Conservation (phyloP, 2,797 vertebrate species). For the Gymnoscopelus microlampas region DNA sequence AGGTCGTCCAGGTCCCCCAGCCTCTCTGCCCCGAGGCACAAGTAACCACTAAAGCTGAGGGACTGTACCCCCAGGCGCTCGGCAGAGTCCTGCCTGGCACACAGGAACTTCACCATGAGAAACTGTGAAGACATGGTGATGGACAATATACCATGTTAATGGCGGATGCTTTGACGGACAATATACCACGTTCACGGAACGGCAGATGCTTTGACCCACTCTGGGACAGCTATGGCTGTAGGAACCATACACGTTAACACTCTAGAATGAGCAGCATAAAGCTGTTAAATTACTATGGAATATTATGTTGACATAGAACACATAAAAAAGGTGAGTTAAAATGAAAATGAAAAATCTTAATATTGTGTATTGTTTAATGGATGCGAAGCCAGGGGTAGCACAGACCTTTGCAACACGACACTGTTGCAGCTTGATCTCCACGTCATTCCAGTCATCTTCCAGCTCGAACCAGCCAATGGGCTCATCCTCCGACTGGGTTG, state of each 20-base stretch:
- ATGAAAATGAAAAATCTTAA: background rate
- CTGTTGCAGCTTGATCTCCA: slow-evolving; percentile 92
- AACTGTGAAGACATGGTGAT: slow-evolving; percentile 78
- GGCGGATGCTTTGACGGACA: background rate
- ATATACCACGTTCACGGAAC: too few species aligned
- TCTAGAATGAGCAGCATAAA: too few species aligned
- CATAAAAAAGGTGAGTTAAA: background rate
- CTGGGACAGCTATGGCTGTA: too few species aligned
- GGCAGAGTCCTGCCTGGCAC: slow-evolving; percentile 90
- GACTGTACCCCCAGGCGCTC: slow-evolving; percentile 94
- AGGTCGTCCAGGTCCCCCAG: slow-evolving; percentile 78
- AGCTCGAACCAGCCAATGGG: slow-evolving; percentile 97
- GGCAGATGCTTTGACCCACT: too few species aligned
- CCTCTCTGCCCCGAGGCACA: slow-evolving; percentile 79
- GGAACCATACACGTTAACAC: too few species aligned
- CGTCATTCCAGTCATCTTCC: slow-evolving; percentile 97
- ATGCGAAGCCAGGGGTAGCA: background rate
- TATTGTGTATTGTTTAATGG: background rate
- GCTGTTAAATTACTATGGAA: too few species aligned
- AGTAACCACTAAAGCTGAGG: slow-evolving; percentile 88
- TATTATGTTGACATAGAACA: background rate
- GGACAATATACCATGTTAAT: too few species aligned
- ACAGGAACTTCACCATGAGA: slow-evolving; percentile 98
- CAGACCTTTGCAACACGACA: slow-evolving; percentile 91
- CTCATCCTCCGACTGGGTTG: slow-evolving; percentile 86